A percentile compares a stretch with the other conserved stretches of the same genome.
phyloP scores from a whole-genome alignment of 2,888 invertebrate genomes.

The Stratiomys singularior region DNA sequence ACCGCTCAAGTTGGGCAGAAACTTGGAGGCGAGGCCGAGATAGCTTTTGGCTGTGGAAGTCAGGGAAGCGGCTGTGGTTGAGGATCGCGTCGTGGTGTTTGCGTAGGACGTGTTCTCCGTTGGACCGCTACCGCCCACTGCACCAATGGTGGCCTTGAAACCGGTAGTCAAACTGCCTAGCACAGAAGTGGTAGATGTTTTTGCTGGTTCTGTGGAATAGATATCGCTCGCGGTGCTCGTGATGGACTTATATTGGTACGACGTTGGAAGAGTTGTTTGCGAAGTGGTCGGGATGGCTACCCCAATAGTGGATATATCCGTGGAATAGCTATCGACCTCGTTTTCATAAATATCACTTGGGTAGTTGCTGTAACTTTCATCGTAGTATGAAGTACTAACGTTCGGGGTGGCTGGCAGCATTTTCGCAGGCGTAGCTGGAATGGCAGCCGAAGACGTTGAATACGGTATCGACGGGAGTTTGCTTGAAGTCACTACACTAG shows the following conservation, averaged over 20 bases:
- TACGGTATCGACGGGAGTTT: conserved; percentile 42
- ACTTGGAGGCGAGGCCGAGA: conserved; percentile 50
- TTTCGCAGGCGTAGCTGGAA: conserved; percentile 56
- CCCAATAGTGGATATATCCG: conserved; percentile 46
- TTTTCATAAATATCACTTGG: neutral
- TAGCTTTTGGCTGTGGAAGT: conserved; percentile 51
- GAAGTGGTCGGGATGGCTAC: conserved; percentile 50
- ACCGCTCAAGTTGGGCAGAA: conserved; percentile 49
- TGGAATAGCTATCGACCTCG: conserved; percentile 22
- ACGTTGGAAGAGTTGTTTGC: conserved; percentile 43
- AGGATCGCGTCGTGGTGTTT: conserved; percentile 22
- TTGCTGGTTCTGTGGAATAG: neutral
- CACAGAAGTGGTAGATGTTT: conserved; percentile 18
- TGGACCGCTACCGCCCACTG: conserved; percentile 46
- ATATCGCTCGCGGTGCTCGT: neutral
- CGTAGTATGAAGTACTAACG: conserved; percentile 27
- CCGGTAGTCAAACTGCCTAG: conserved; percentile 48
- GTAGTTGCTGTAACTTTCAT: conserved; percentile 18
- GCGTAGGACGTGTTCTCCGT: conserved; percentile 2
- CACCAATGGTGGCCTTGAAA: conserved; percentile 48
- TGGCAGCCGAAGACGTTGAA: conserved; percentile 50
- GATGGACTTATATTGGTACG: conserved; percentile 36
- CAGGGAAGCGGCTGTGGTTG: conserved; percentile 43
- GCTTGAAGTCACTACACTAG: neutral
- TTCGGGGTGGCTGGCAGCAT: conserved; percentile 1